A percentile compares a stretch with the other conserved stretches of the same genome.
These are phyloP conservation scores for Ailuropoda melanoleuca DNA, from an alignment of 2,113 vertebrate genomes.

Conservation along the genomic window DNA sequence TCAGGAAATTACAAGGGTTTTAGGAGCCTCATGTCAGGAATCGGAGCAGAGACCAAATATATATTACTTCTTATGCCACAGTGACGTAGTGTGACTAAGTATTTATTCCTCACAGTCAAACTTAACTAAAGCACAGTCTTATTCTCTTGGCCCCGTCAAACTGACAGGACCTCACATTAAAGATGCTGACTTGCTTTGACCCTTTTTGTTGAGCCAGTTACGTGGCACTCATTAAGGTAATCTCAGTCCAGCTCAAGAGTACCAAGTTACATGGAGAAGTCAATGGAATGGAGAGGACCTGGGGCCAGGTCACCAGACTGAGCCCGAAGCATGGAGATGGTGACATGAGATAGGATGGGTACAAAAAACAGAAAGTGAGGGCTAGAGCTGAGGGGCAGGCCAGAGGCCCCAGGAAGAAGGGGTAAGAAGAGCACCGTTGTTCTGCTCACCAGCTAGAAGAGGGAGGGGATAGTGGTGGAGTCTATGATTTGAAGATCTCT, in stretches of 20 bases:
- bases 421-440: neutral
- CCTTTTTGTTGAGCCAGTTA: neutral
- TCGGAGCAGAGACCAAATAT: neutral
- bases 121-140: neutral
- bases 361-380: neutral
- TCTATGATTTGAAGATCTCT: neutral
- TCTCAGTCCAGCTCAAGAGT: neutral
- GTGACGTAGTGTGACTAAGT: neutral
- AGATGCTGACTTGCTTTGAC: neutral
- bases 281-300: neutral
- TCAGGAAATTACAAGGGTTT: neutral
- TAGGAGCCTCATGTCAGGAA: neutral
- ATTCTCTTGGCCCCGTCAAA: neutral
- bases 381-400: neutral
- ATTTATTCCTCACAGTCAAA: neutral
- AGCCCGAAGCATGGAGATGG: neutral
- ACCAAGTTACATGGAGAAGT: neutral
- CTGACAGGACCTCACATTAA: neutral
- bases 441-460: neutral
- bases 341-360: neutral
- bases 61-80: neutral
- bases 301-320: neutral
- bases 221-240: neutral
- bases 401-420: neutral
- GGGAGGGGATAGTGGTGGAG: neutral